Evolutionary conservation across 2,797 vertebrate species (phyloP).

Genomic region (Enteromius trimaculatus): DNA sequence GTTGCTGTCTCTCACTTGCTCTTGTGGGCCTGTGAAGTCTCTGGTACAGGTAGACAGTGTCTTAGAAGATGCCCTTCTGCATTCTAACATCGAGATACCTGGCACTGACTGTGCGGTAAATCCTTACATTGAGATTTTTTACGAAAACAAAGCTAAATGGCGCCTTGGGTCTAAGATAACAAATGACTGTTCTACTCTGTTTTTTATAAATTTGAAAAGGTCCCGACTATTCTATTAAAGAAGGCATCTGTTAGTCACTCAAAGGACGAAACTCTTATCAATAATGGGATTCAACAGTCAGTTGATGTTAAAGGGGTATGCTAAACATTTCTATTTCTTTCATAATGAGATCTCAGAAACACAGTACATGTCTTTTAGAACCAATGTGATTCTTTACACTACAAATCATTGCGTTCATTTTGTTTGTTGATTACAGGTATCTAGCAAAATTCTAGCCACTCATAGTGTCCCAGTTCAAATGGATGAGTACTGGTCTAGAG

Average conservation of each 20-base stretch:
- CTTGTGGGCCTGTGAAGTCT: constrained; percentile 55
- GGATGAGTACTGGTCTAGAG: background rate
- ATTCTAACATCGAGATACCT: constrained; percentile 64
- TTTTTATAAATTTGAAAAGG: constrained; percentile 12
- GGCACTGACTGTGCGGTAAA: constrained; percentile 68
- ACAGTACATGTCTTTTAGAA: background rate
- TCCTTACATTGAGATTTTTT: background rate
- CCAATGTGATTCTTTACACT: background rate
- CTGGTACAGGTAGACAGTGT: background rate
- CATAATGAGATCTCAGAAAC: background rate
- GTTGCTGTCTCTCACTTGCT: constrained; percentile 44
- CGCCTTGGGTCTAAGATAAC: background rate
- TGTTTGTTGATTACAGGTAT: constrained; percentile 45
- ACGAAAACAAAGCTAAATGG: background rate
- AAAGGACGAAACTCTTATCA: background rate
- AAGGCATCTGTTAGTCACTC: constrained; percentile 1
- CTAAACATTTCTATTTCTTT: background rate
- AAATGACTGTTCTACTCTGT: background rate
- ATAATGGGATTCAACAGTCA: background rate
- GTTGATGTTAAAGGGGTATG: constrained; percentile 16
- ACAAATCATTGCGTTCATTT: background rate
- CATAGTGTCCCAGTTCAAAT: background rate
- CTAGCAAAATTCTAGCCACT: background rate
- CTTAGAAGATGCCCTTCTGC: constrained; percentile 37
- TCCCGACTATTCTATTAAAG: constrained; percentile 4